Evolutionary conservation across 2,888 invertebrate species (phyloP).

Genomic region (Thera britannica): DNA sequence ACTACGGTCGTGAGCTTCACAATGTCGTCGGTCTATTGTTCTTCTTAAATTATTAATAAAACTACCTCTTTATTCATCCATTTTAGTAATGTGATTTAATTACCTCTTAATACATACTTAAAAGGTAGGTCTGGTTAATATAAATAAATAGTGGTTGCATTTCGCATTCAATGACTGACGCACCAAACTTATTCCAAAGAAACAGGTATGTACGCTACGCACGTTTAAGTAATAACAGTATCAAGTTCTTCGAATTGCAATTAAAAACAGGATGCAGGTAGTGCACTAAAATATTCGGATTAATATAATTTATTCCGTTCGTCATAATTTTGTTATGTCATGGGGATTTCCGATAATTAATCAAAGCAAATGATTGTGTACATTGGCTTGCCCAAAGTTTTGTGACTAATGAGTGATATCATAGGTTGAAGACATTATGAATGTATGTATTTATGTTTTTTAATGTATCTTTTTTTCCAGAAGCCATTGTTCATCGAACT

Average conservation of each 20-base stretch:
- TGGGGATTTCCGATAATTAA: slow-evolving; percentile 2
- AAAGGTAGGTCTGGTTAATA: too few species aligned
- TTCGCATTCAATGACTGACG: slow-evolving; percentile 7
- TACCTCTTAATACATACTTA: too few species aligned
- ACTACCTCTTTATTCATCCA: too few species aligned
- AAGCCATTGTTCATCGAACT: too few species aligned
- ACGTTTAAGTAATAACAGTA: slow-evolving; percentile 13
- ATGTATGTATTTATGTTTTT: too few species aligned
- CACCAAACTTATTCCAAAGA: neutral
- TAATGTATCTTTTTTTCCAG: too few species aligned
- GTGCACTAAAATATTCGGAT: neutral
- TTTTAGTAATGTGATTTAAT: too few species aligned
- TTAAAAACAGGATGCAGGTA: slow-evolving; percentile 6
- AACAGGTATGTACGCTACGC: neutral
- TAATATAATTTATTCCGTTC: neutral
- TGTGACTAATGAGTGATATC: neutral
- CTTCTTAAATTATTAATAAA: too few species aligned
- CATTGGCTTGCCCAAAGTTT: neutral
- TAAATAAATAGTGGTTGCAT: neutral
- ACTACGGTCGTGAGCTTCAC: too few species aligned
- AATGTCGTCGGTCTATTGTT: too few species aligned
- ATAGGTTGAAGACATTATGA: too few species aligned
- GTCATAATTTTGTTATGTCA: slow-evolving; percentile 3
- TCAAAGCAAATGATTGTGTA: neutral
- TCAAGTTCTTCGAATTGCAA: slow-evolving; percentile 5